Evolutionary conservation across 1,140 invertebrate species (phyloP).

Genomic region (Sarcophaga bullata): DNA sequence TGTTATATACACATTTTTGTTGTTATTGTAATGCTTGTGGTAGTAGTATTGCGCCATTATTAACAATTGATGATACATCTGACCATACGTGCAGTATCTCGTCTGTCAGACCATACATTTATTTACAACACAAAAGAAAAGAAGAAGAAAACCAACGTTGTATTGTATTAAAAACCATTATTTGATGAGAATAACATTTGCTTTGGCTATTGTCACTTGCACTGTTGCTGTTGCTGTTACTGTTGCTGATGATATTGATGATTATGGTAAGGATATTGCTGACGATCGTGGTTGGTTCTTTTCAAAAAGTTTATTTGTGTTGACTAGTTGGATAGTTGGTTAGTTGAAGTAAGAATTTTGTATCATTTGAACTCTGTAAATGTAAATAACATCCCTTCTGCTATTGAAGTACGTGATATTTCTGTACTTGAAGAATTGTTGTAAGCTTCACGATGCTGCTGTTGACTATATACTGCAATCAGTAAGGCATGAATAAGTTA

Average conservation of each 20-base stretch:
- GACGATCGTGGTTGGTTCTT: neutral
- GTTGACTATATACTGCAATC: no score
- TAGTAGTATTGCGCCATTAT: slow-evolving; percentile 61
- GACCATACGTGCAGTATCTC: no score
- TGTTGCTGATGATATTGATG: slow-evolving; percentile 35
- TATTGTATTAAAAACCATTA: slow-evolving; percentile 22
- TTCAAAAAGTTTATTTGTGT: neutral
- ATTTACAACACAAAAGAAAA: neutral
- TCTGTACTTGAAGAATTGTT: no score
- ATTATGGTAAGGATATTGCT: neutral
- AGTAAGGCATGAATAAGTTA: no score
- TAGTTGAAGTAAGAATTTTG: slow-evolving; percentile 60
- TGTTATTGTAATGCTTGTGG: neutral
- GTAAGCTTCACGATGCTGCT: no score
- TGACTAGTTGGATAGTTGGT: neutral
- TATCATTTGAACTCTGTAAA: slow-evolving; percentile 59
- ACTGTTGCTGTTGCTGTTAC: neutral
- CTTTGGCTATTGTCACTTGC: slow-evolving; percentile 10
- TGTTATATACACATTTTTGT: neutral
- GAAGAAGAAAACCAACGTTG: neutral
- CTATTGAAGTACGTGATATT: neutral
- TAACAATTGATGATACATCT: slow-evolving; percentile 51
- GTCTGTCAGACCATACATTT: neutral
- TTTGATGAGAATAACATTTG: neutral
- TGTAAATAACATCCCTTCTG: slow-evolving; percentile 63